Conservation (phyloP, 1,140 invertebrate species). For the Pogonus chalceus region DNA sequence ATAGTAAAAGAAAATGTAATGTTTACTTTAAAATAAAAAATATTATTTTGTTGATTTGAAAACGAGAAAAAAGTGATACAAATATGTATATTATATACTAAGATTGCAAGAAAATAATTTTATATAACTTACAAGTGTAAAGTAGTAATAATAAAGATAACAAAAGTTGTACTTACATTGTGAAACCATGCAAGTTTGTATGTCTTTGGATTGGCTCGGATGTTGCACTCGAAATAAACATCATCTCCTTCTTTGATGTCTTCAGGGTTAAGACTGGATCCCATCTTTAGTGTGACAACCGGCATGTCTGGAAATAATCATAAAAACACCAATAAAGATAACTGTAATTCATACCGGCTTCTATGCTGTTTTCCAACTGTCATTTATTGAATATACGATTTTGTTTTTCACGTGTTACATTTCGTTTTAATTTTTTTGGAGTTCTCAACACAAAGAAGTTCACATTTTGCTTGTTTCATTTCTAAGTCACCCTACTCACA, state of each 20-base stretch:
- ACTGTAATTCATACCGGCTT: neutral
- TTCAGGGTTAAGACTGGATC: constrained; percentile 63
- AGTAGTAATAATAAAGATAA: neutral
- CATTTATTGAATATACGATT: constrained; percentile 2
- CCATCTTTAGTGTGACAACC: constrained; percentile 65
- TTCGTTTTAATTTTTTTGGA: neutral
- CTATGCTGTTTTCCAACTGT: neutral
- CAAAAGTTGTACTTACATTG: constrained; percentile 51
- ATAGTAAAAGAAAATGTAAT: too few relatives aligned
- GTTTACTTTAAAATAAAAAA: too few relatives aligned
- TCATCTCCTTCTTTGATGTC: constrained; percentile 79
- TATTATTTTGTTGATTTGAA: too few relatives aligned
- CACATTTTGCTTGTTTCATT: neutral
- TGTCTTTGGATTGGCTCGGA: constrained; percentile 68
- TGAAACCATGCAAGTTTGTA: constrained; percentile 77
- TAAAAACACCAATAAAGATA: constrained; percentile 8
- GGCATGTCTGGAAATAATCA: constrained; percentile 53
- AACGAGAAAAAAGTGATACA: too few relatives aligned
- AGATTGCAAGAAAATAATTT: too few relatives aligned
- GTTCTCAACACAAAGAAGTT: neutral
- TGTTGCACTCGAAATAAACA: constrained; percentile 70
- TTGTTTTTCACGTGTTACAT: neutral
- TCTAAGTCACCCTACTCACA: neutral
- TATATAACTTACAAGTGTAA: too few relatives aligned
- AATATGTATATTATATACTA: too few relatives aligned